These are phyloP conservation scores for Eilema sororculum DNA, from an alignment of 2,888 invertebrate species.

Conservation along the genomic window DNA sequence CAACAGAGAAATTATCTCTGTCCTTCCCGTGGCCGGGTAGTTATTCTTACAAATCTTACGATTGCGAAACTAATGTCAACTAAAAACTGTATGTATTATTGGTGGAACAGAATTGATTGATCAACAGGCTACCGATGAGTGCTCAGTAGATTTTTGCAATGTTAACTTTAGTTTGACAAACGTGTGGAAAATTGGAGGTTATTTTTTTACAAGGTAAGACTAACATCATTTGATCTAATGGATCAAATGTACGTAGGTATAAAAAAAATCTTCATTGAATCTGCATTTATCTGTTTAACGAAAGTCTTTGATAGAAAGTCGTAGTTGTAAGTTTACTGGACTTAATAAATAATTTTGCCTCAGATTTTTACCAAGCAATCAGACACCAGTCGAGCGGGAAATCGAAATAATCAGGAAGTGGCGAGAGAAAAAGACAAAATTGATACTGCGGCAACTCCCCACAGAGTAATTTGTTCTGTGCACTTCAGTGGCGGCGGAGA, in stretches of 20 bases:
- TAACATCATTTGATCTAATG: too few relatives aligned
- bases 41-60: not conserved
- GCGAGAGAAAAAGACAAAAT: not conserved
- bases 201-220: not conserved
- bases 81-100: not conserved
- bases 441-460: not conserved
- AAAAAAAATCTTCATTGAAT: not conserved
- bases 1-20: not conserved
- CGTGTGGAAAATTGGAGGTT: not conserved
- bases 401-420: not conserved
- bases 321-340: not conserved
- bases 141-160: not conserved
- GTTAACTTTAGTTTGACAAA: not conserved
- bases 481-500: not conserved
- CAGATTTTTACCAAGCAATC: not conserved
- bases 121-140: not conserved
- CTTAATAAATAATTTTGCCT: not conserved
- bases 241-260: too few relatives aligned
- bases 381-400: not conserved
- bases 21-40: not conserved
- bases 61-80: not conserved
- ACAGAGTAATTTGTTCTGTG: slow-evolving; percentile 1
- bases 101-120: not conserved
- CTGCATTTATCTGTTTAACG: not conserved
- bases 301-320: not conserved